Evolutionary conservation across 2,888 invertebrate genomes (phyloP), one percentile per base, ranked within the genome.

Genomic region (Chymomyza caudatula): DNA sequence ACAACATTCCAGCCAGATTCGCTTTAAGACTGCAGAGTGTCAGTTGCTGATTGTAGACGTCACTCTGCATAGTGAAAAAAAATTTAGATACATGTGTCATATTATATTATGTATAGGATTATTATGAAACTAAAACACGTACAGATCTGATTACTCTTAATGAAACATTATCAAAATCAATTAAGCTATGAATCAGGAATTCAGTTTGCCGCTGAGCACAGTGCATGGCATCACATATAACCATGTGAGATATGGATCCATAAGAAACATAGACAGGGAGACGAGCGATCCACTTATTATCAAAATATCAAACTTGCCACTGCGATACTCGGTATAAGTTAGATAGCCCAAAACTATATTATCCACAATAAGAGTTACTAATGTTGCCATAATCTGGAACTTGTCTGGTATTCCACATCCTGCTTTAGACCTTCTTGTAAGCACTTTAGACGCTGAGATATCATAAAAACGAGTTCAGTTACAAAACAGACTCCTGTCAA

Each of bases 171-270:
- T 47, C n/a, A 23, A 58, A 49, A 13, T 58, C 49, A 11, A 23
- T 20, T 15, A 58, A 23, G 4, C 11, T 15, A 8, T 25, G 23
- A 5, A 58, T 8, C 47, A 58, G 4, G 3, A 11, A 15, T 25
- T 17, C 23, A 4, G 49, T 47, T 15, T 58, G 17, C n/a, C n/a
- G 23, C n/a, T 47, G 47, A 23, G 47, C 49, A 2, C n/a, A 23
- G 11, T 58, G 22, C 37, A 47, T n/a, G 2, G 37, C 13, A 47
- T 58, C 49, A 29, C 58, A 58, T 19, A n/a, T 47, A 58, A 58
- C 15, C 11, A 47, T 58, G 17, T 23, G 4, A 58, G 17, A 11
- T 22, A 58, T 17, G 29, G 47, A 23, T 58, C 58, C 29, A 58
- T 6, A n/a, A 58, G 5, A 4, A 58, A 25, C n/a, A 49, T 17